Conservation (phyloP, 2,797 vertebrate genomes). For the Poeciliopsis turneri region DNA sequence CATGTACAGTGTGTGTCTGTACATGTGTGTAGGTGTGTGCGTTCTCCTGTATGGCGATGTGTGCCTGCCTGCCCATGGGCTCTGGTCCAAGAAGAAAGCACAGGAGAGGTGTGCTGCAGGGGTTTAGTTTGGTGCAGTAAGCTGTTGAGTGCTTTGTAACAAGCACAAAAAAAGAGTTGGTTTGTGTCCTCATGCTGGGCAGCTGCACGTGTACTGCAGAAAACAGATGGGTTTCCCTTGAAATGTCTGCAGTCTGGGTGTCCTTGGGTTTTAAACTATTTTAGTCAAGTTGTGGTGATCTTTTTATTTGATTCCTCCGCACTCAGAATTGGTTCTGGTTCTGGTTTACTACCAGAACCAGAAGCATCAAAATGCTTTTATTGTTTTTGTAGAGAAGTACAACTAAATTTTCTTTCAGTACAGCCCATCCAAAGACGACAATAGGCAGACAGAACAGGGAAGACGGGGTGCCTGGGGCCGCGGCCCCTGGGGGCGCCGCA, state of each 20-base stretch:
- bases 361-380: too few species aligned
- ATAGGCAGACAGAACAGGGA: too few species aligned
- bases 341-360: not conserved
- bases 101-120: slow-evolving; percentile 74
- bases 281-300: slow-evolving; percentile 6
- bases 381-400: too few species aligned
- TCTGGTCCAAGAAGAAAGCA: slow-evolving; percentile 68
- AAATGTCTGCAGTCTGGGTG: slow-evolving; percentile 33
- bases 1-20: not conserved
- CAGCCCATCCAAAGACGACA: too few species aligned
- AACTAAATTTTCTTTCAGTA: too few species aligned
- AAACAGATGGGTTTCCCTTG: slow-evolving; percentile 23
- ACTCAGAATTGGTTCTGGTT: not conserved
- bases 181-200: slow-evolving; percentile 51
- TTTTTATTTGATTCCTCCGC: not conserved
- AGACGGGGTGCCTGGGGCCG: too few species aligned
- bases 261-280: slow-evolving; percentile 16
- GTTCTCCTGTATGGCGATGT: slow-evolving; percentile 20
- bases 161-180: slow-evolving; percentile 48
- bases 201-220: slow-evolving; percentile 34
- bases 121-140: slow-evolving; percentile 85
- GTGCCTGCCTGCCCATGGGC: slow-evolving; percentile 56
- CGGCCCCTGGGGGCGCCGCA: too few species aligned
- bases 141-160: slow-evolving; percentile 72
- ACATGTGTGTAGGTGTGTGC: slow-evolving; percentile 19